These are phyloP conservation scores for Teinopalpus imperialis DNA, from an alignment of 2,888 invertebrate species.

Conservation along the genomic window DNA sequence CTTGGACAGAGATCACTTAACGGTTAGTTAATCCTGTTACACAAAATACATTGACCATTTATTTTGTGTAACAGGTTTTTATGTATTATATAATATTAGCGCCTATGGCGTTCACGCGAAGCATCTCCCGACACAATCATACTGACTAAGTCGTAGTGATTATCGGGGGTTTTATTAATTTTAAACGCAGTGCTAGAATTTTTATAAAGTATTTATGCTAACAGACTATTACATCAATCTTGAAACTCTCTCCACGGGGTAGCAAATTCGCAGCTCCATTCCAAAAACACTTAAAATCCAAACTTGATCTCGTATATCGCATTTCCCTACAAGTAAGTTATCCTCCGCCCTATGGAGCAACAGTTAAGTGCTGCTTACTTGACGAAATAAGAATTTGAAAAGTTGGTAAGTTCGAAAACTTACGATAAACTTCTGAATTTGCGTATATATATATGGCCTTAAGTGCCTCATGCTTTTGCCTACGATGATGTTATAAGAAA, in stretches of 20 bases:
- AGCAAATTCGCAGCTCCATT: not conserved
- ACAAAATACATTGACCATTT: no score
- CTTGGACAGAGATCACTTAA: no score
- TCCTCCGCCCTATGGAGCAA: not conserved
- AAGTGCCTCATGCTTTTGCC: not conserved
- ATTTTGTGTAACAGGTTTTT: no score
- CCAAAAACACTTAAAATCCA: conserved; percentile 1
- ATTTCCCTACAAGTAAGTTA: not conserved
- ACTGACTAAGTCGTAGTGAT: no score
- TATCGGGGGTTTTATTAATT: no score
- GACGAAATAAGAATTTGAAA: conserved; percentile 14
- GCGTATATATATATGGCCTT: conserved; percentile 1
- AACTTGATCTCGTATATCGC: not conserved
- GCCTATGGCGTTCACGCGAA: no score
- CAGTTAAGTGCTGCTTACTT: conserved; percentile 9
- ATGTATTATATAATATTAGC: no score
- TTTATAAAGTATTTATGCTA: no score
- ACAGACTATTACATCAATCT: not conserved
- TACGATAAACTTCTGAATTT: not conserved
- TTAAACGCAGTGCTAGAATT: no score
- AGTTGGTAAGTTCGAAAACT: conserved; percentile 6
- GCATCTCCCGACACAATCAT: no score
- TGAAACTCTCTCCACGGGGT: not conserved
- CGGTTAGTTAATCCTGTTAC: no score
- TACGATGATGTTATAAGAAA: no score